Percentiles rank a stretch among this genome's conserved stretches.
These are phyloP conservation scores for Drosophila atroscutellata DNA, from an alignment of 2,888 invertebrate species.

Conservation along the genomic window DNA sequence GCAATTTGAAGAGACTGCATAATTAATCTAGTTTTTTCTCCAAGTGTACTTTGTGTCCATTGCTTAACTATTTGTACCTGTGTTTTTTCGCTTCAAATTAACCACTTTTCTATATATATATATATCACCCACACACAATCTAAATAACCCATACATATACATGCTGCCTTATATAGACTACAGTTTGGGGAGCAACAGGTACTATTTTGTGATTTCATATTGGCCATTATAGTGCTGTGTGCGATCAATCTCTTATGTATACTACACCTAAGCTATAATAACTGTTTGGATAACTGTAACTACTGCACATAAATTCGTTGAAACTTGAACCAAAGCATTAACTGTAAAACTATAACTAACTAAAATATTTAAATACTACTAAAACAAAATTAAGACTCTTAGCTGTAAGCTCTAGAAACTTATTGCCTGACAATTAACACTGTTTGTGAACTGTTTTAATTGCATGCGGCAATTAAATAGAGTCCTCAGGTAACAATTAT, in stretches of 20 bases:
- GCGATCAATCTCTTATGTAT: constrained; percentile 85
- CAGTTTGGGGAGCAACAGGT: constrained; percentile 85
- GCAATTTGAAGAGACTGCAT: not conserved
- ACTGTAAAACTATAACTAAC: constrained; percentile 40
- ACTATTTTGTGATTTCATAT: constrained; percentile 85
- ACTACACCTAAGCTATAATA: constrained; percentile 84
- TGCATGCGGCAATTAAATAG: constrained; percentile 85
- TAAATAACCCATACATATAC: constrained; percentile 7
- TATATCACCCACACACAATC: constrained; percentile 20
- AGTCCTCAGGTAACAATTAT: constrained; percentile 83
- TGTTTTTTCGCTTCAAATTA: constrained; percentile 35
- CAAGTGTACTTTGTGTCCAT: constrained; percentile 33
- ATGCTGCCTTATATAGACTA: constrained; percentile 73
- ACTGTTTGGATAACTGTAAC: constrained; percentile 82
- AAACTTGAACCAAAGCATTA: constrained; percentile 32
- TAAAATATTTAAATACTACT: not conserved
- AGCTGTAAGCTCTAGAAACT: constrained; percentile 55
- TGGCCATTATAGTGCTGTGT: constrained; percentile 85
- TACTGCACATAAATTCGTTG: constrained; percentile 74
- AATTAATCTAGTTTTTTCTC: not conserved
- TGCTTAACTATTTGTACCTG: constrained; percentile 48
- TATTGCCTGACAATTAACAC: constrained; percentile 77
- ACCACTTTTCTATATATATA: constrained; percentile 34
- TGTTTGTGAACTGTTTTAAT: constrained; percentile 81
- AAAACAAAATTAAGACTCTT: constrained; percentile 15